Evolutionary conservation across 2,888 invertebrate genomes (phyloP), one percentile per base, ranked within the genome.

Genomic region (Trachelus tabidus): DNA sequence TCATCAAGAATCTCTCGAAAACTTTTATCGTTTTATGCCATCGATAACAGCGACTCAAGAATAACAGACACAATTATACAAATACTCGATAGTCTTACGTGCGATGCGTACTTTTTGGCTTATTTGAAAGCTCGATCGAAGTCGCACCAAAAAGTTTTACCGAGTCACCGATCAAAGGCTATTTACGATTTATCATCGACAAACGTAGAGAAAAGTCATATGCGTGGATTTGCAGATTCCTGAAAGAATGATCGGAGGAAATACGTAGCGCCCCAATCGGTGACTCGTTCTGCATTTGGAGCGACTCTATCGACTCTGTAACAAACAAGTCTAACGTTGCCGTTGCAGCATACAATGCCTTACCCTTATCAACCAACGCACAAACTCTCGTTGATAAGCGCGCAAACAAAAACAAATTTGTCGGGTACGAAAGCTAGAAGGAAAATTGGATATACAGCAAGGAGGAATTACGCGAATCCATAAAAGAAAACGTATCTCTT

Each of bases 41-140:
- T 31, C 68, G 31, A 34, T 68, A 31, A 12, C n/a, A 31, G 15
- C 31, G 15, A 75, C 73, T n/a, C 23, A 56, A 76, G 34, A 30
- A 33, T 71, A n/a, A 85, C 79, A 89, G 89, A 90, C 88, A 90
- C 90, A 90, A 90, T 91, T 89, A 90, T 89, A 90, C 87, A 82
- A 85, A 79, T 80, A 80, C 76, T 71, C 6, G 30, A 69, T 33
- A 33, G 15, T 31, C 31, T 71, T 15, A 15, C 31, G 34, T 71
- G 23, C 40, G 40, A 56, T 56, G 40, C 40, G 23, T 9, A 40
- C 23, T 56, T 23, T 15, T 56, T 56, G 40, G 40, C 40, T 23
- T 9, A 23, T 56, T 23, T 23, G 1, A 56, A 56, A 56, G 23
- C 40, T 9, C 40, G 40, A 56, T 15, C 6, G 9, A 23, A 56